A percentile compares a stretch with the other conserved stretches of the same genome.
phyloP scores from a whole-genome alignment of 1,140 invertebrate genomes.

The Calliopsis andreniformis region DNA sequence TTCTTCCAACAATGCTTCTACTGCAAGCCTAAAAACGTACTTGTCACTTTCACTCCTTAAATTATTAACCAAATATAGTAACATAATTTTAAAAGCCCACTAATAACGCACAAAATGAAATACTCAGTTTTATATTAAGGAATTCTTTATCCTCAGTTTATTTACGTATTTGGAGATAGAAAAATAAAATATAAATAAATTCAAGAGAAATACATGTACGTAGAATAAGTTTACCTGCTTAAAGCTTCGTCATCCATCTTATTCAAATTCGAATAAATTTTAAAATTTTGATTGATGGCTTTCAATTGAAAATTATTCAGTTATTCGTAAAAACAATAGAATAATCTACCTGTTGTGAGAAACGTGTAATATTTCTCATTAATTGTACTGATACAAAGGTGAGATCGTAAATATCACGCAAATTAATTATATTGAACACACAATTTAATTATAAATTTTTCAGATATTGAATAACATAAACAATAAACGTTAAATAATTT shows the following conservation, averaged over 20 bases:
- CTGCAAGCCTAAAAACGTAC: slow-evolving; percentile 80
- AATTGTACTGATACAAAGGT: no score
- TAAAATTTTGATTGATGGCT: neutral
- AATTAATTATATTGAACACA: neutral
- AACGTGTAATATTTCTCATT: neutral
- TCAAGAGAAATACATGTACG: neutral
- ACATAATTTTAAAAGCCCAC: no score
- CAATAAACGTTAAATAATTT: neutral
- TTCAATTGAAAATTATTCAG: no score
- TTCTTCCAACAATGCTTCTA: slow-evolving; percentile 84
- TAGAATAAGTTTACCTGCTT: slow-evolving; percentile 59
- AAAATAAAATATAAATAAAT: neutral
- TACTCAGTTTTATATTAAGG: neutral
- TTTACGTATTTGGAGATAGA: no score
- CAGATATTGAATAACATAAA: neutral
- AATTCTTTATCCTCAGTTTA: no score
- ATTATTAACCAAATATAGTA: neutral
- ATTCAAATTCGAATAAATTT: neutral
- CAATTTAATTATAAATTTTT: neutral
- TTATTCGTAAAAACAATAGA: neutral
- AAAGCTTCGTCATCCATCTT: slow-evolving; percentile 69
- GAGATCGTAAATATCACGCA: neutral
- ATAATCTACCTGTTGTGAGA: neutral
- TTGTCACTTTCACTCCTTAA: neutral
- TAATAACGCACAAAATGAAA: neutral